Base-by-base conservation (phyloP, 2,888 invertebrate genomes). In the Trachelus tabidus region DNA sequence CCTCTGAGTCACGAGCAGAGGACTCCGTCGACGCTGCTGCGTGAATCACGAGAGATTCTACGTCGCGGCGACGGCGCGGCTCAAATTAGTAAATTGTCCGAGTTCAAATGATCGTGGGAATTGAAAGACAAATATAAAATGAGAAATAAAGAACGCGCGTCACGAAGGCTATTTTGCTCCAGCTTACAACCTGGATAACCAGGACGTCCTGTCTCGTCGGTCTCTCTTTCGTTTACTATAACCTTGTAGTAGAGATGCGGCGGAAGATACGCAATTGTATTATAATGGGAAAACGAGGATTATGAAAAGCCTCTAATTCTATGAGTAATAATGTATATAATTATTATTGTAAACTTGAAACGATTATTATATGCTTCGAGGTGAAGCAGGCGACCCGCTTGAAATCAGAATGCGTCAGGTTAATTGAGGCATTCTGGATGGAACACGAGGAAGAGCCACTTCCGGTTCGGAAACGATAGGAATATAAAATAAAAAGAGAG, bases 261-360 rank as follows among this genome's bases (percentile, higher is more conserved):
- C 56, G 2, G 23, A 56, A 56, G 56, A 56, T 23, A 56, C 56
- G 9, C 23, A 56, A 85, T 81, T 88, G 90, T 90, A 90, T 88
- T 89, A 89, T 90, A 90, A 83, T 79, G 84, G 88, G 79, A 83
- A 83, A 83, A 79, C 82, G 85, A 86, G 84, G 82, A 56, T 23
- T 9, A 56, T 2, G 56, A 56, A 23, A 2, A 87, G 87, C 83
- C 85, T 85, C 81, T 90, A 88, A 85, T 82, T 86, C 81, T 88
- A 89, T 89, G 88, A 87, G 87, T 84, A 85, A 87, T 87, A 87
- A 86, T 90, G 90, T 90, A 89, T 90, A 89, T 89, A 89, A 89
- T 89, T 87, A 90, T 87, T 86, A 89, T 86, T 85, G 84, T 87
- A 88, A 89, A 85, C 81, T 83, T 81, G 84, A 85, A 85, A 85